Evolutionary conservation across 2,888 invertebrate genomes (phyloP).

Genomic region (Athalia circularis): DNA sequence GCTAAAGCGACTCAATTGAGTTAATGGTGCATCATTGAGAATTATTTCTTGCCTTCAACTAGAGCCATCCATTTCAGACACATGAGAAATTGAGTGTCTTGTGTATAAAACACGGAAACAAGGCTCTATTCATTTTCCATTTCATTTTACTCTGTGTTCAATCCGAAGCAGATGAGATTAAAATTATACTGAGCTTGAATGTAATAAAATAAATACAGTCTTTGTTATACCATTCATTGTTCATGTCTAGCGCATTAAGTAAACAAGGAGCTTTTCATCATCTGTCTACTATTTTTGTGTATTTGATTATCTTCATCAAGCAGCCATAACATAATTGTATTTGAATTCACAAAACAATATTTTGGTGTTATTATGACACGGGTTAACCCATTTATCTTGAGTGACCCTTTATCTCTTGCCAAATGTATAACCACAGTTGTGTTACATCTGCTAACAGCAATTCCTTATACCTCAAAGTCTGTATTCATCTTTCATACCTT

Average conservation of each 20-base stretch:
- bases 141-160: not conserved
- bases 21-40: too few relatives aligned
- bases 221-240: slow-evolving; percentile 6
- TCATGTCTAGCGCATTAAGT: not conserved
- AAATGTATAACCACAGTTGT: too few relatives aligned
- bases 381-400: too few relatives aligned
- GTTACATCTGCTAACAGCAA: too few relatives aligned
- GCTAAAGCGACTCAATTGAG: too few relatives aligned
- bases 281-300: not conserved
- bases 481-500: not conserved
- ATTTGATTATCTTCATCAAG: not conserved
- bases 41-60: not conserved
- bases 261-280: not conserved
- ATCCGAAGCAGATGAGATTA: not conserved
- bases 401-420: too few relatives aligned
- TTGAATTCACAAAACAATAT: too few relatives aligned
- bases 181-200: slow-evolving; percentile 10
- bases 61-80: not conserved
- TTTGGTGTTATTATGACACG: too few relatives aligned
- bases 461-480: not conserved
- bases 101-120: not conserved
- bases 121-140: not conserved
- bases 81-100: not conserved
- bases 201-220: slow-evolving; percentile 8
- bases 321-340: too few relatives aligned